phyloP scores from a whole-genome alignment of 2,888 invertebrate genomes.

The Lypha dubia region DNA sequence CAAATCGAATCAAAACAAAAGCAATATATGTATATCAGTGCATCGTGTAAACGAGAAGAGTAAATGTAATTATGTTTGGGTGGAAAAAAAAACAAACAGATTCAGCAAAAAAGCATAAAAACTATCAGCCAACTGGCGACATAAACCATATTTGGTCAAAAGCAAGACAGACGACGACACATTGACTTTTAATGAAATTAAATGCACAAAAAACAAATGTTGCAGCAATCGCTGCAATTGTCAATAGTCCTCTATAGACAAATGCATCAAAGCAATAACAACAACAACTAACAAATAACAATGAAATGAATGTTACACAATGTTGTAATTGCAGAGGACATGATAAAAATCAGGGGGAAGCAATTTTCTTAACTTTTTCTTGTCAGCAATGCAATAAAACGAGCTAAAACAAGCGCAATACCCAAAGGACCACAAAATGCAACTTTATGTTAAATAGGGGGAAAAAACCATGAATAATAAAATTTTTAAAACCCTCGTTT shows the following conservation, averaged over 20 bases:
- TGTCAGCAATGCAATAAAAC: constrained; percentile 32
- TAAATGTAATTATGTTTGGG: constrained; percentile 63
- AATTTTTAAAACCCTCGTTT: neutral
- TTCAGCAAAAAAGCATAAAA: constrained; percentile 8
- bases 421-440: constrained; percentile 54
- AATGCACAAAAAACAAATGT: constrained; percentile 32
- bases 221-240: constrained; percentile 53
- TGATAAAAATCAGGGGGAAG: constrained; percentile 68
- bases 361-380: constrained; percentile 33
- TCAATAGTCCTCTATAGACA: constrained; percentile 67
- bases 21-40: constrained; percentile 1
- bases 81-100: neutral
- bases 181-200: constrained; percentile 63
- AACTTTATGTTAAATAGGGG: constrained; percentile 17
- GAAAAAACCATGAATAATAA: constrained; percentile 15
- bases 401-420: constrained; percentile 31
- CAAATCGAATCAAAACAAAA: too few species aligned
- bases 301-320: constrained; percentile 66
- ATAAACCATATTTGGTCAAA: constrained; percentile 72
- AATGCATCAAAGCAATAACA: constrained; percentile 50
- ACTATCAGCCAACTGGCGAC: constrained; percentile 71
- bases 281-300: constrained; percentile 47
- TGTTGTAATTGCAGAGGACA: constrained; percentile 71
- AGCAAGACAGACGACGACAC: constrained; percentile 55
- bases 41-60: constrained; percentile 54